phyloP scores from a whole-genome alignment of 2,113 vertebrate genomes.

The Toxostoma redivivum region DNA sequence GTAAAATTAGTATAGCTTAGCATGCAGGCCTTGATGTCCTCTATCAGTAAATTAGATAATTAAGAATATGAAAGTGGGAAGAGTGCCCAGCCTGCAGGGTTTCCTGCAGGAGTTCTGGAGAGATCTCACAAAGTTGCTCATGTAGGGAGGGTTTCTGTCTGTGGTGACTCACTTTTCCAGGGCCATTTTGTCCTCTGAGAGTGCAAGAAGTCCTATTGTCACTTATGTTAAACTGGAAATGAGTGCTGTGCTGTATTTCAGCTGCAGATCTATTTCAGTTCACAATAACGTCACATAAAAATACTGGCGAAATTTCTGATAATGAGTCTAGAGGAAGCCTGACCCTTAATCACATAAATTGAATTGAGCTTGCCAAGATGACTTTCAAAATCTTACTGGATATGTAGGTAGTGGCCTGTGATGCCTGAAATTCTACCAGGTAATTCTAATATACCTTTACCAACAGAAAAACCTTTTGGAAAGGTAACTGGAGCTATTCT shows the following conservation, averaged over 20 bases:
- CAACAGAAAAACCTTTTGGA: not conserved
- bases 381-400: not conserved
- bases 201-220: not conserved
- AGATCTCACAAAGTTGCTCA: not conserved
- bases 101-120: not conserved
- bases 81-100: not conserved
- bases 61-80: conserved; percentile 3
- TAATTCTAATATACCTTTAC: not conserved
- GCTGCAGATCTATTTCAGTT: not conserved
- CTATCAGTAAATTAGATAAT: not conserved
- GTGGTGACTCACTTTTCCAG: not conserved
- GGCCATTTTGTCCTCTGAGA: not conserved
- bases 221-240: not conserved
- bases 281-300: not conserved
- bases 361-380: not conserved
- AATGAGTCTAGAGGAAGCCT: not conserved
- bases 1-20: not conserved
- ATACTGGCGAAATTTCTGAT: not conserved
- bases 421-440: not conserved
- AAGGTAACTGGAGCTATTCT: not conserved
- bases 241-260: not conserved
- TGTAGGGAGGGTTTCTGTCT: not conserved
- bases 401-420: not conserved
- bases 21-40: not conserved
- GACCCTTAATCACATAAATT: not conserved